These are phyloP conservation scores for Linnaemya tessellans DNA, from an alignment of 2,888 invertebrate genomes.

Conservation along the genomic window DNA sequence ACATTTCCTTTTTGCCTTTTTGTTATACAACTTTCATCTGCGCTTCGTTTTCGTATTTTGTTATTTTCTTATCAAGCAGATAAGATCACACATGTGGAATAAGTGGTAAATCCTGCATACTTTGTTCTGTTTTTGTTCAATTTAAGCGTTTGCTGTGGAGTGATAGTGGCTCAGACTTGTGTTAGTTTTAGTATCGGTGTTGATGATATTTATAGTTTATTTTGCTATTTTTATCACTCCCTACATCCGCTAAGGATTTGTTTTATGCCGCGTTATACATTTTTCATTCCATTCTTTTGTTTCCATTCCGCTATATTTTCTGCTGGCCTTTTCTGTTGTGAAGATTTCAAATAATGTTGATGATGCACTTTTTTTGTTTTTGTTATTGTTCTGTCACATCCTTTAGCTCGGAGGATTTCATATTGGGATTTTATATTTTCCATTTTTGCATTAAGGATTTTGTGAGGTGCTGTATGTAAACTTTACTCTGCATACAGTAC, in stretches of 20 bases:
- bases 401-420: conserved; percentile 56
- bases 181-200: conserved; percentile 22
- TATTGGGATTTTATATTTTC: conserved; percentile 49
- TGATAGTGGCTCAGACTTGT: neutral
- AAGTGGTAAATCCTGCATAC: conserved; percentile 65
- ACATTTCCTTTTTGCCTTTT: conserved; percentile 11
- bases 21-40: conserved; percentile 3
- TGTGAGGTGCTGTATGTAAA: conserved; percentile 36
- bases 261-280: conserved; percentile 69
- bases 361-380: conserved; percentile 33
- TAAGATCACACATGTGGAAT: conserved; percentile 70
- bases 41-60: neutral
- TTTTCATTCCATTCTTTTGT: conserved; percentile 65
- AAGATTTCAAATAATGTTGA: conserved; percentile 52
- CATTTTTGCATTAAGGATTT: conserved; percentile 14
- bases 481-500: conserved; percentile 39
- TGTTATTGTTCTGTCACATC: conserved; percentile 45
- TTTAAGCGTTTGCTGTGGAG: neutral
- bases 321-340: conserved; percentile 37
- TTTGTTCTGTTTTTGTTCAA: conserved; percentile 43
- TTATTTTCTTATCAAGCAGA: conserved; percentile 36
- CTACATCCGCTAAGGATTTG: conserved; percentile 69
- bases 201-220: conserved; percentile 45
- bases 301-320: conserved; percentile 3
- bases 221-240: conserved; percentile 56